Conservation (phyloP, 2,797 vertebrate genomes). For the Acanthurus leucopareius region DNA sequence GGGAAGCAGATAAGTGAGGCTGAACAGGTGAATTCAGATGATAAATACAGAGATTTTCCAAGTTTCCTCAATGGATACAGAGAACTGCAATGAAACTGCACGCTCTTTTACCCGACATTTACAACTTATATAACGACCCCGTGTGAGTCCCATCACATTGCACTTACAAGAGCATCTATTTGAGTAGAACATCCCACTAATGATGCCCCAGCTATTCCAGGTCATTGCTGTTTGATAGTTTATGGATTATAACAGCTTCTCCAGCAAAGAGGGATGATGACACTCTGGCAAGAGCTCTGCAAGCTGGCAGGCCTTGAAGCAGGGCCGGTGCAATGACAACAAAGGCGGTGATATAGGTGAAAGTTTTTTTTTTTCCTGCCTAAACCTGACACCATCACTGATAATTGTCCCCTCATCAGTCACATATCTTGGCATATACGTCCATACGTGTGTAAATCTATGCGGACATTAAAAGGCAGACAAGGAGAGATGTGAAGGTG, state of each 20-base stretch:
- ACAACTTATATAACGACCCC: background rate
- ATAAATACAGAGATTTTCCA: background rate
- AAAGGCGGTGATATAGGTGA: slow-evolving; percentile 51
- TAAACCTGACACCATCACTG: slow-evolving; percentile 47
- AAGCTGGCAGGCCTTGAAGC: slow-evolving; percentile 34
- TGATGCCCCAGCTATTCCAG: slow-evolving; percentile 55
- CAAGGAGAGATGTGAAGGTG: slow-evolving; percentile 34
- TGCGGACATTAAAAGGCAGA: slow-evolving; percentile 35
- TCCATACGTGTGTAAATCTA: slow-evolving; percentile 70
- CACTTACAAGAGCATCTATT: slow-evolving; percentile 2
- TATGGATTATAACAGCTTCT: slow-evolving; percentile 45
- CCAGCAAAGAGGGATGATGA: slow-evolving; percentile 39
- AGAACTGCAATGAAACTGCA: background rate
- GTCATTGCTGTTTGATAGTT: slow-evolving; percentile 50
- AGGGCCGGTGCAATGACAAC: slow-evolving; percentile 52
- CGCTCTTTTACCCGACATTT: background rate
- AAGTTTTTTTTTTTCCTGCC: slow-evolving; percentile 25
- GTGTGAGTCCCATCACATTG: slow-evolving; percentile 3
- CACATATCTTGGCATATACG: slow-evolving; percentile 37
- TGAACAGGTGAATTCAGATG: slow-evolving; percentile 30
- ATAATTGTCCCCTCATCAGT: slow-evolving; percentile 61
- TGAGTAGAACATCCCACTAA: slow-evolving; percentile 51
- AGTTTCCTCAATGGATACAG: background rate
- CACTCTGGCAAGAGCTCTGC: slow-evolving; percentile 22
- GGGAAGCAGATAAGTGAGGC: slow-evolving; percentile 8